A percentile compares a stretch with the other conserved stretches of the same genome.
phyloP scores from a whole-genome alignment of 2,888 invertebrate genomes.

The Chaitophorus viminalis region DNA sequence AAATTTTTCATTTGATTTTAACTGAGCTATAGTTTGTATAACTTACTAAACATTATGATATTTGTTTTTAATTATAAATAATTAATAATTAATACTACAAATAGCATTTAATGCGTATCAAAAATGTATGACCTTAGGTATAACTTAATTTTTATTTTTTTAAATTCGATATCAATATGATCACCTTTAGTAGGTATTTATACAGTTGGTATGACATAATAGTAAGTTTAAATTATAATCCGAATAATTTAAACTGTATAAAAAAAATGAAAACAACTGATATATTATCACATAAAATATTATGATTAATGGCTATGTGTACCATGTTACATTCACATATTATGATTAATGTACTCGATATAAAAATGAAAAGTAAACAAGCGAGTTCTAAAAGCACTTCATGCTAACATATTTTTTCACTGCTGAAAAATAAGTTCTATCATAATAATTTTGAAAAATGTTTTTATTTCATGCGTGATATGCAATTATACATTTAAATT shows the following conservation, averaged over 20 bases:
- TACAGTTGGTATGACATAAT: too few relatives aligned
- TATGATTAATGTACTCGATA: conserved; percentile 43
- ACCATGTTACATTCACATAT: conserved; percentile 19
- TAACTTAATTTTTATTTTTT: too few relatives aligned
- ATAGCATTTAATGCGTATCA: too few relatives aligned
- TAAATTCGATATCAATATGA: too few relatives aligned
- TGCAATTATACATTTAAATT: not conserved
- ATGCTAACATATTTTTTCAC: not conserved
- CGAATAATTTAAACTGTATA: not conserved
- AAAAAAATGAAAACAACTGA: conserved; percentile 10
- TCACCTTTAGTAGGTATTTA: too few relatives aligned
- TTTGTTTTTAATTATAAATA: too few relatives aligned
- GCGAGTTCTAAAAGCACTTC: conserved; percentile 30
- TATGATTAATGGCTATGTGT: conserved; percentile 36
- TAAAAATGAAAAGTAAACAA: conserved; percentile 40
- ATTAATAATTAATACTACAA: too few relatives aligned
- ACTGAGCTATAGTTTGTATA: too few relatives aligned
- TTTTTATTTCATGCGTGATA: not conserved
- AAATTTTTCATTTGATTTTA: too few relatives aligned
- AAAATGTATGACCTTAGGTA: too few relatives aligned
- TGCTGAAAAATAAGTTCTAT: conserved; percentile 26
- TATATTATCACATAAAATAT: conserved; percentile 32
- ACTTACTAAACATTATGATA: too few relatives aligned
- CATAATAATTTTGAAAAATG: conserved; percentile 24
- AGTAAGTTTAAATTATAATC: not conserved